Base-by-base conservation (phyloP, 2,113 vertebrate genomes). In the Daubentonia madagascariensis region DNA sequence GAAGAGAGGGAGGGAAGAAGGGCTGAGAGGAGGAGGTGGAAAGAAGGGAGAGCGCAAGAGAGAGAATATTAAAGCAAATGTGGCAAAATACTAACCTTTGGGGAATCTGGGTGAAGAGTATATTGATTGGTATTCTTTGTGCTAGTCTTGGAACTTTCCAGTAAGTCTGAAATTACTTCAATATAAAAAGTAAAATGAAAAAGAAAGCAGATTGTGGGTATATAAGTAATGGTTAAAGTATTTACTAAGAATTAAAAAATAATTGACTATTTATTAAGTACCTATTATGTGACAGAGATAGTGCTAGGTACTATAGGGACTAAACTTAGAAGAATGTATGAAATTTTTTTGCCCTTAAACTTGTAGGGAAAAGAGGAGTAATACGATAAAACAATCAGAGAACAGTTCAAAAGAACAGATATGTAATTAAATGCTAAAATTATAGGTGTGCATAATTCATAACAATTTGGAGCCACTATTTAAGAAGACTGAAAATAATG, bases 361-460 rank as follows among this genome's bases (percentile, higher is more conserved):
- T 89, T 95, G 28, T 2, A 70, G 54, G 67, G 37, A 54, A 92
- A 85, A 72, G 25, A 81, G 37, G 61, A 89, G 75, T 89, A 88
- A 76, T 65, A 70, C 1, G 93, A 79, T 35, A 96, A 70, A 92
- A 87, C 45, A 75, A 97, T 79, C 75, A 90, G 23, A 88, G 17
- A 95, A 88, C 45, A 90, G 5, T 76, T 72, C 37, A 80, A 94
- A 97, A 91, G 37, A 67, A n/a, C 18, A 85, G 63, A 52, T 73
- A 94, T 25, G 45, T 43, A 94, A 81, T 79, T 83, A 91, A 90
- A 67, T 89, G 75, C 50, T 96, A 91, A 91, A 93, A 96, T 68
- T 67, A 85, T 9, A 85, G 4, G 8, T 76, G 4, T 61, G 30
- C 5, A 84, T 50, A 65, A 89, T 72, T 68, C 40, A 84, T 48